phyloP scores from a whole-genome alignment of 2,113 vertebrate species.

The Proterorhinus semilunaris region DNA sequence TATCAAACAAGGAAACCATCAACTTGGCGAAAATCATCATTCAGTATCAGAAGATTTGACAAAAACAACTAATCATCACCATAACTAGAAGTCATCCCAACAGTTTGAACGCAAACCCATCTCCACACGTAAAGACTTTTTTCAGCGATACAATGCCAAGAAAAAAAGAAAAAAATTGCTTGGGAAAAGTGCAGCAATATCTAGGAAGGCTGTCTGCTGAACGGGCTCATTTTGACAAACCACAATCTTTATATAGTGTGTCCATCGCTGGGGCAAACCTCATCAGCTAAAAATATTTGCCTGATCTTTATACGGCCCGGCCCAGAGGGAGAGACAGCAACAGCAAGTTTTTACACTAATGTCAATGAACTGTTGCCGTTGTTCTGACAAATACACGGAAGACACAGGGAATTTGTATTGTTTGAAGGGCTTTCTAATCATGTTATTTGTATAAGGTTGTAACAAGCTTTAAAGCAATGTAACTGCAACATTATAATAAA shows the following conservation, averaged over 20 bases:
- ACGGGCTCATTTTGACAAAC: slow-evolving; percentile 3
- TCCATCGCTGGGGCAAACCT: neutral
- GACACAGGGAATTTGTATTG: too few relatives aligned
- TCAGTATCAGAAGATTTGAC: too few relatives aligned
- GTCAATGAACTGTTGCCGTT: neutral
- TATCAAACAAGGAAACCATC: too few relatives aligned
- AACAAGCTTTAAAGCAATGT: too few relatives aligned
- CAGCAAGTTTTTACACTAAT: neutral
- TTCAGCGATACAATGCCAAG: neutral
- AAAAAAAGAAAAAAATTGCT: neutral
- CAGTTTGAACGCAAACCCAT: neutral
- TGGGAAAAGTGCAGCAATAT: neutral
- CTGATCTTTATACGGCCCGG: neutral
- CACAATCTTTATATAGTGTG: neutral
- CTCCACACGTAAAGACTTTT: neutral
- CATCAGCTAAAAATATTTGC: slow-evolving; percentile 5
- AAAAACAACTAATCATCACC: too few relatives aligned
- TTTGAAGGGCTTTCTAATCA: too few relatives aligned
- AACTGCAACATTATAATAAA: too few relatives aligned
- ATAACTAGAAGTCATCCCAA: too few relatives aligned
- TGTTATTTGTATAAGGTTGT: too few relatives aligned
- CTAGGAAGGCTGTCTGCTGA: neutral
- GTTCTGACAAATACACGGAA: neutral
- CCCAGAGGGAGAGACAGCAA: neutral
- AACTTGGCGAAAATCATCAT: too few relatives aligned